A percentile compares a stretch with the other conserved stretches of the same genome.
These are phyloP conservation scores for Malurus elegans DNA, from an alignment of 2,113 vertebrate species.

Conservation along the genomic window DNA sequence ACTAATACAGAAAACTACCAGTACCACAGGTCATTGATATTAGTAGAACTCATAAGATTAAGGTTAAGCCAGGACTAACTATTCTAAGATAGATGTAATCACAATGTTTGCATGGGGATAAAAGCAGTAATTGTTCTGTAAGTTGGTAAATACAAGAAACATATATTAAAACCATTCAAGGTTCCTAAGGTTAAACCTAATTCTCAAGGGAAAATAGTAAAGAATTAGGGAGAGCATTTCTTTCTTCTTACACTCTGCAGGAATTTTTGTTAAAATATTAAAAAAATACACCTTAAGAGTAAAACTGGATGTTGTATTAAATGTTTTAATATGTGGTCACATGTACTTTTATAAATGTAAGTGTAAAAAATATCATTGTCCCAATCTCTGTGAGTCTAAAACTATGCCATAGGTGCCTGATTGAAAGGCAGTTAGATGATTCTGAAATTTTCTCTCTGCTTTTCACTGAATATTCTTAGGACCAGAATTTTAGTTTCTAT, in stretches of 20 bases:
- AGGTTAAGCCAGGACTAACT: background rate
- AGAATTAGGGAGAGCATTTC: background rate
- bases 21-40: conserved; percentile 15
- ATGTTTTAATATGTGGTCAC: background rate
- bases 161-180: background rate
- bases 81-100: conserved; percentile 10
- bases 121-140: conserved; percentile 30
- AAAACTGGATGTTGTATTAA: background rate
- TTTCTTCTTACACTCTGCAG: background rate
- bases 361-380: background rate
- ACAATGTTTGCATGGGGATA: conserved; percentile 46
- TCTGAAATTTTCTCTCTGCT: background rate
- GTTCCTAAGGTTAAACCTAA: background rate
- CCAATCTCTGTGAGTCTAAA: background rate
- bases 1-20: conserved; percentile 29
- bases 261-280: background rate
- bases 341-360: background rate
- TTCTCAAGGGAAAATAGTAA: background rate
- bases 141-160: background rate
- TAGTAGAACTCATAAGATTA: conserved; percentile 38
- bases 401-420: background rate
- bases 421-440: background rate
- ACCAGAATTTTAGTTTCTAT: background rate
- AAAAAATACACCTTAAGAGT: background rate
- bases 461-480: background rate